Percentiles rank a stretch among this genome's conserved stretches.
Evolutionary conservation across 2,888 invertebrate species (phyloP).

Genomic region (Calameuta filiformis): DNA sequence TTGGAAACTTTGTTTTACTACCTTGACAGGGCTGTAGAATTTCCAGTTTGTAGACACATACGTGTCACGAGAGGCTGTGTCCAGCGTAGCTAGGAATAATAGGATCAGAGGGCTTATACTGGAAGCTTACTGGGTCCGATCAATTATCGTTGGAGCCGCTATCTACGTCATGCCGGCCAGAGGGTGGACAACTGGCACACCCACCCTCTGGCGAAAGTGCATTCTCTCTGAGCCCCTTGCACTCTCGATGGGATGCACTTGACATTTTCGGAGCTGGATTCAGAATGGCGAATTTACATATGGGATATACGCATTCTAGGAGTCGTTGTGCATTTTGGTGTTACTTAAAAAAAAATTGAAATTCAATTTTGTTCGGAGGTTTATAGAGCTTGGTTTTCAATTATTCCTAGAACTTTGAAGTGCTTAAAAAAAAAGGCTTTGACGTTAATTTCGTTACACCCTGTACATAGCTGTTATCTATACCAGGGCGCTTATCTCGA

Average conservation of each 20-base stretch:
- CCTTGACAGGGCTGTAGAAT: background rate
- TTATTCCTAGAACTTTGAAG: background rate
- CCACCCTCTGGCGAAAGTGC: background rate
- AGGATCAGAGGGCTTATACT: slow-evolving; percentile 58
- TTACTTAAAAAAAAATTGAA: background rate
- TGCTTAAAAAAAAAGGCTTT: background rate
- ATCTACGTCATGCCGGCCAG: slow-evolving; percentile 48
- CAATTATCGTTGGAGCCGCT: slow-evolving; percentile 57
- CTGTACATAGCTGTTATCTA: background rate
- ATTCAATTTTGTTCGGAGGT: background rate
- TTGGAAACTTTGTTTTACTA: no score
- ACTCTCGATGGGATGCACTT: background rate
- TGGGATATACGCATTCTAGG: background rate
- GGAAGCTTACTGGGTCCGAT: slow-evolving; percentile 56
- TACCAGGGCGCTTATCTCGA: background rate
- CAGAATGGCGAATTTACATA: background rate
- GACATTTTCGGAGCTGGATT: background rate
- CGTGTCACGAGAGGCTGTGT: background rate
- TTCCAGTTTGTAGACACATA: background rate
- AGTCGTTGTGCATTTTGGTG: background rate
- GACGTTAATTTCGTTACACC: background rate
- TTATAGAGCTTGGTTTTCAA: background rate
- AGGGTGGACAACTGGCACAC: background rate
- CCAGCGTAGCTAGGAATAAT: slow-evolving; percentile 43
- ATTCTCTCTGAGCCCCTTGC: background rate